Conservation (phyloP, 2,797 vertebrate genomes). For the Diplodus puntazzo region DNA sequence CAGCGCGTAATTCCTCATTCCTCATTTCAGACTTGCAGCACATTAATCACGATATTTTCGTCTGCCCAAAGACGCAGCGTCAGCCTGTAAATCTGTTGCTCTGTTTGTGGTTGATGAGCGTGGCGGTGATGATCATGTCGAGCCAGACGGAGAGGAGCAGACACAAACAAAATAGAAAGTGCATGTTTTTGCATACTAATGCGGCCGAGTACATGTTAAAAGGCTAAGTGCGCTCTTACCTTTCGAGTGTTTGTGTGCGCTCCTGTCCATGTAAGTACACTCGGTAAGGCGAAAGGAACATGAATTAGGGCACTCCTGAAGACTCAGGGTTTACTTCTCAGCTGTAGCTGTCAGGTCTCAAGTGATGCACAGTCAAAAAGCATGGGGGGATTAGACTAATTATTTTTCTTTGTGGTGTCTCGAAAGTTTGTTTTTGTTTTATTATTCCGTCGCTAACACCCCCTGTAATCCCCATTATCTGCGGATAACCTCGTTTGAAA, state of each 20-base stretch:
- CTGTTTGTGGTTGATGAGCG: conserved; percentile 55
- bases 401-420: conserved; percentile 71
- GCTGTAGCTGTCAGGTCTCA: conserved; percentile 59
- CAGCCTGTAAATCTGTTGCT: conserved; percentile 12
- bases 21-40: conserved; percentile 11
- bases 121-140: conserved; percentile 16
- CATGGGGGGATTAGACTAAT: conserved; percentile 71
- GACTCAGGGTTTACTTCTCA: conserved; percentile 41
- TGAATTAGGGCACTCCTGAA: conserved; percentile 18
- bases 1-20: not conserved
- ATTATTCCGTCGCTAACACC: conserved; percentile 65
- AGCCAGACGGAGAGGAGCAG: conserved; percentile 23
- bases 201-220: conserved; percentile 11
- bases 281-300: conserved; percentile 15
- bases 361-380: conserved; percentile 67
- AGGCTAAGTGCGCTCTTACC: conserved; percentile 36
- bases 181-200: conserved; percentile 51
- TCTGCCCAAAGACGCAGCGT: not conserved
- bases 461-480: conserved; percentile 74
- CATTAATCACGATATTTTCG: conserved; percentile 7
- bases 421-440: conserved; percentile 75
- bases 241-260: conserved; percentile 33
- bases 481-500: conserved; percentile 71
- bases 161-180: not conserved
- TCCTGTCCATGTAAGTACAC: conserved; percentile 15